Conservation (phyloP, 2,888 invertebrate genomes). For the Nematopogon swammerdamellus region DNA sequence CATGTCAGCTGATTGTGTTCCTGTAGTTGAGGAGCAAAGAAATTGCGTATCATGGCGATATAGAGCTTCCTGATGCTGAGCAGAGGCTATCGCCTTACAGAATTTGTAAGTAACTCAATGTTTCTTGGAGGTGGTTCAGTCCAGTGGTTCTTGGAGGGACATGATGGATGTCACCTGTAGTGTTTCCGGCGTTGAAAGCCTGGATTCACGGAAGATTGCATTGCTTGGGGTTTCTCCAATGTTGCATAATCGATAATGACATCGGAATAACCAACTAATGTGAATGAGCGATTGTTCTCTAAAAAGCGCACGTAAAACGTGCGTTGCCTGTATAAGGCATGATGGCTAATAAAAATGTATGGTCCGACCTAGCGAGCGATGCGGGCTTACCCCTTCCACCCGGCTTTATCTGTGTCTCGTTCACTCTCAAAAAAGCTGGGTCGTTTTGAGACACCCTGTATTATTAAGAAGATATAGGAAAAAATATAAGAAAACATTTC, state of each 20-base stretch:
- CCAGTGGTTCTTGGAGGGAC: neutral
- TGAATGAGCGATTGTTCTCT: neutral
- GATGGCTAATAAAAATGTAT: no score
- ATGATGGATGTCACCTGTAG: neutral
- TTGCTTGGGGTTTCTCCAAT: neutral
- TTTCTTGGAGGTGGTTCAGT: neutral
- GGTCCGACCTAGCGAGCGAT: neutral
- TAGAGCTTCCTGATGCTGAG: neutral
- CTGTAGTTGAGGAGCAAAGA: neutral
- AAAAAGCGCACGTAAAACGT: no score
- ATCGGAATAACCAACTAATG: neutral
- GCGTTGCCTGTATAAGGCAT: no score
- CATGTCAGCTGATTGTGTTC: neutral
- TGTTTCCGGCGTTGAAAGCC: neutral
- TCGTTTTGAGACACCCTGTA: neutral
- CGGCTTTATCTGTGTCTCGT: neutral
- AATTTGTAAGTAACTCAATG: neutral
- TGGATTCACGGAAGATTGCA: neutral
- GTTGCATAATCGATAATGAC: neutral
- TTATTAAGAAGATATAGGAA: no score
- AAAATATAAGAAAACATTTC: no score
- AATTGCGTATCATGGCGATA: neutral
- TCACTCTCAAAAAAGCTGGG: neutral
- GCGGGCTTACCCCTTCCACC: neutral
- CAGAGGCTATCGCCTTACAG: neutral